These are phyloP conservation scores for Hermetia illucens DNA, from an alignment of 1,140 invertebrate species.

Conservation along the genomic window DNA sequence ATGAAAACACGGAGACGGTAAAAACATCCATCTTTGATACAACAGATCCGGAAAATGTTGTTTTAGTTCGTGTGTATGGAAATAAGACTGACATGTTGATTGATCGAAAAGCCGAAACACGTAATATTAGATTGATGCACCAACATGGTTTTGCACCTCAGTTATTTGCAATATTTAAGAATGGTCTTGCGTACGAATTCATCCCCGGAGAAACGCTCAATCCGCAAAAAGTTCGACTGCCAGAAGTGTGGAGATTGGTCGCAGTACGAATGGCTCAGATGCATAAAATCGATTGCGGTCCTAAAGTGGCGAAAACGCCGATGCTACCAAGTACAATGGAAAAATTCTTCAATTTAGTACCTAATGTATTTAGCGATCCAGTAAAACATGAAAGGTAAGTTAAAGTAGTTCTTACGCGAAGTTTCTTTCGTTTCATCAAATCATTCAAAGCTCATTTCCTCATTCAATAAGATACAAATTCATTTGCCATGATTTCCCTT, in stretches of 20 bases:
- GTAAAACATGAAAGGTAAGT: slow-evolving; percentile 46
- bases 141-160: slow-evolving; percentile 64
- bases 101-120: slow-evolving; percentile 70
- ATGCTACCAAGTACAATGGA: slow-evolving; percentile 59
- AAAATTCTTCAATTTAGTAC: slow-evolving; percentile 59
- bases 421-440: neutral
- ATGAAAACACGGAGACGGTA: neutral
- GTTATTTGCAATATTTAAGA: slow-evolving; percentile 83
- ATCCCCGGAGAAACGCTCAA: slow-evolving; percentile 69
- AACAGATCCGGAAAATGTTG: slow-evolving; percentile 58
- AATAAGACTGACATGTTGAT: slow-evolving; percentile 87
- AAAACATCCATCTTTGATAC: neutral
- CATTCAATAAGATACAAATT: too few relatives aligned
- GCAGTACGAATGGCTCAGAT: slow-evolving; percentile 68
- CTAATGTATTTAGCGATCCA: slow-evolving; percentile 43
- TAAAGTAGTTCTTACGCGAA: neutral
- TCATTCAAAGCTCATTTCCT: neutral
- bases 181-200: slow-evolving; percentile 90
- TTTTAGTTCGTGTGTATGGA: slow-evolving; percentile 85
- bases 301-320: slow-evolving; percentile 30
- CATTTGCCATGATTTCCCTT: too few relatives aligned
- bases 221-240: slow-evolving; percentile 48
- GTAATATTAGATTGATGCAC: slow-evolving; percentile 54
- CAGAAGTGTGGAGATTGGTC: slow-evolving; percentile 57
- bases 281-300: slow-evolving; percentile 42